Evolutionary conservation across 2,797 vertebrate genomes (phyloP).

Genomic region (Odontamblyopus lacepedii): DNA sequence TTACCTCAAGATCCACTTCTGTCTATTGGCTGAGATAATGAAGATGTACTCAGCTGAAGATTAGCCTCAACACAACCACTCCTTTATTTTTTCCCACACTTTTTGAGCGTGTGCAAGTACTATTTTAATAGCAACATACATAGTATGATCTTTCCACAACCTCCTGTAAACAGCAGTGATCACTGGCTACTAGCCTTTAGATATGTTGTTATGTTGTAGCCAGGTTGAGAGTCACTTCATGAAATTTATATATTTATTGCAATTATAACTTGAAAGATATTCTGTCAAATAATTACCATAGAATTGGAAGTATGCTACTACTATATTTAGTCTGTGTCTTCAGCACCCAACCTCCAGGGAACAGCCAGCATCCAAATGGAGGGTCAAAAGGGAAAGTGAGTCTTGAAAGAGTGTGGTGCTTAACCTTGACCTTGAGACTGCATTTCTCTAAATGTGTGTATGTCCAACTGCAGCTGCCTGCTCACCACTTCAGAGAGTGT

Average conservation of each 20-base stretch:
- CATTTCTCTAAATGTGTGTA: conserved; percentile 73
- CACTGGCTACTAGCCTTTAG: no score
- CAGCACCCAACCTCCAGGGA: conserved; percentile 49
- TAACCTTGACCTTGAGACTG: conserved; percentile 79
- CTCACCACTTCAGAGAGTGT: conserved; percentile 80
- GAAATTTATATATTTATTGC: background rate
- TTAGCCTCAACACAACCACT: conserved; percentile 55
- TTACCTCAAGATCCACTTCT: conserved; percentile 81
- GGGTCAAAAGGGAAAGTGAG: conserved; percentile 81
- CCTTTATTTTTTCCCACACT: conserved; percentile 55
- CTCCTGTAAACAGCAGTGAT: no score
- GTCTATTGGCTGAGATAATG: conserved; percentile 77
- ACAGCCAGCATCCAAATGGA: conserved; percentile 44
- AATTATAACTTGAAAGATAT: background rate
- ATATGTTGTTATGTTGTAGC: no score
- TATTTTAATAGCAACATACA: background rate
- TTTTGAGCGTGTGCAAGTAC: conserved; percentile 54
- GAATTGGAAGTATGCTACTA: conserved; percentile 26
- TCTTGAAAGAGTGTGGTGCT: conserved; percentile 75
- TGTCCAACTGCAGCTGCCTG: conserved; percentile 73
- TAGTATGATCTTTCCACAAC: background rate
- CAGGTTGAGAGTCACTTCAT: no score
- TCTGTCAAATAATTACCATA: background rate
- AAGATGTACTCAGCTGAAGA: conserved; percentile 73
- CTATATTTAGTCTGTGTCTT: conserved; percentile 44